Evolutionary conservation across 2,888 invertebrate genomes (phyloP).

Genomic region (Gonocerus acuteangulatus): DNA sequence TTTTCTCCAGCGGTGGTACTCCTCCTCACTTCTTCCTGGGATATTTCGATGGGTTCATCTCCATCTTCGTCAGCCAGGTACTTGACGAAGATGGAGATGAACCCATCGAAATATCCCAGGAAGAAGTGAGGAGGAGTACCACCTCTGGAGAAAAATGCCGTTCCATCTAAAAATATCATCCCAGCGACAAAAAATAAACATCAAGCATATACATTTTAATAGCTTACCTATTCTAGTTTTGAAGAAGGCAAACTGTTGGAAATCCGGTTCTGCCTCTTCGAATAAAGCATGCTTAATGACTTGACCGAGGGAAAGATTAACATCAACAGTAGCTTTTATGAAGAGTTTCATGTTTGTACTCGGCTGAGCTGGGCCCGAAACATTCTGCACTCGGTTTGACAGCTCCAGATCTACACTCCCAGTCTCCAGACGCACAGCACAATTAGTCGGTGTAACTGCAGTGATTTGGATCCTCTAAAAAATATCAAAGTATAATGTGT

Average conservation of each 20-base stretch:
- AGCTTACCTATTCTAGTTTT: slow-evolving; percentile 77
- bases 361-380: slow-evolving; percentile 53
- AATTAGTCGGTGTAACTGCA: slow-evolving; percentile 95
- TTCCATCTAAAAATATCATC: too few relatives aligned
- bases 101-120: too few relatives aligned
- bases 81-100: too few relatives aligned
- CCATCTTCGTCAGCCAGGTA: too few relatives aligned
- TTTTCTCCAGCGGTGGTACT: too few relatives aligned
- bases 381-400: slow-evolving; percentile 88
- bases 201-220: too few relatives aligned
- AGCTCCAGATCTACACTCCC: slow-evolving; percentile 87
- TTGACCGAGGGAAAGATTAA: slow-evolving; percentile 92
- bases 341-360: slow-evolving; percentile 61
- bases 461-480: slow-evolving; percentile 85
- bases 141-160: too few relatives aligned
- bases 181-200: too few relatives aligned
- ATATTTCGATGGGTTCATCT: too few relatives aligned
- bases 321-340: slow-evolving; percentile 79
- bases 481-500: too few relatives aligned
- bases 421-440: slow-evolving; percentile 92
- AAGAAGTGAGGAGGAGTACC: too few relatives aligned
- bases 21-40: too few relatives aligned
- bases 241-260: slow-evolving; percentile 96
- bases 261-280: slow-evolving; percentile 95
- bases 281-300: slow-evolving; percentile 86